Evolutionary conservation across 2,797 vertebrate species (phyloP), one percentile per base, ranked within the genome.

Genomic region (Tokudaia tokunoshimensis): DNA sequence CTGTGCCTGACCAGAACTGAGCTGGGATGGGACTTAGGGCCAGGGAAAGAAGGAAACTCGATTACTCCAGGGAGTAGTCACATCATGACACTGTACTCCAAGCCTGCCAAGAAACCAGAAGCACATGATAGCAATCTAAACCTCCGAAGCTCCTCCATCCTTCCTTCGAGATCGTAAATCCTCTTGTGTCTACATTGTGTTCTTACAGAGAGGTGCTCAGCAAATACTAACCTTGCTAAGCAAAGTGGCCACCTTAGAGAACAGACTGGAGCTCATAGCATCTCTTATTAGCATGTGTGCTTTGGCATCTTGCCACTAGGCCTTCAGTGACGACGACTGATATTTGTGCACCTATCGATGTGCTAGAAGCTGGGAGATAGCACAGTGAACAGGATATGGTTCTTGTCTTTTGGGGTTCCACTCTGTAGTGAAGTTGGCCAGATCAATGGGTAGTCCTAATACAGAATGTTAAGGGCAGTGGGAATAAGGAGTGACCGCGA

Each of bases 81-180:
- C 37, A 61, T 26, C 72, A 4, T n/a, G 84, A 97, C 90, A 97
- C 41, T 47, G 55, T 79, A 86, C 47, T 61, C 87, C 72, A 91
- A 41, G 50, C 55, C 63, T 61, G 6, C 37, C 7, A 91, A 85
- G 92, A 96, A 94, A 95, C 88, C 57, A 94, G 89, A 96, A 92
- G 75, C 88, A 63, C 61, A 65, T 79, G 84, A 94, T 14, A 94
- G 95, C 57, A 95, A 83, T 91, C 92, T 65, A 63, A 95, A 97
- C 74, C 74, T 52, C 80, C 29, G 52, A 3, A 63, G 84, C 65
- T 44, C 80, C 24, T 29, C 78, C 59, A 8, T 55, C 70, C 90
- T 90, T 79, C 82, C 70, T 78, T 0, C 0, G 37, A 91, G 76
- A 93, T 41, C 84, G 61, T 65, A 63, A 94, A 82, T 88, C 84